Evolutionary conservation across 2,113 vertebrate species (phyloP).

Genomic region (human): DNA sequence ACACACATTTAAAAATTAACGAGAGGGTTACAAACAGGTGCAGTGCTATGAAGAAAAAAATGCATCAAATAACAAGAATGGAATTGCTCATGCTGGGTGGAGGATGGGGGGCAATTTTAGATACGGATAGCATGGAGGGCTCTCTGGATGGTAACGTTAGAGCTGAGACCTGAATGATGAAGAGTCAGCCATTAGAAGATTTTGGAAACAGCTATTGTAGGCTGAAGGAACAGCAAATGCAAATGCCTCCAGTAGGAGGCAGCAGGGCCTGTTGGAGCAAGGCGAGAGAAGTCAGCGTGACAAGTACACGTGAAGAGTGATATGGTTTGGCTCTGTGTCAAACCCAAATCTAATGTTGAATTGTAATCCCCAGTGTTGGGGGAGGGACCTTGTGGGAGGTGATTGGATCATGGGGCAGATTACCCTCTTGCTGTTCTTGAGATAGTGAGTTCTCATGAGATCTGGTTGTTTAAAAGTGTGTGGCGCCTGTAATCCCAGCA

Average conservation of each 20-base stretch:
- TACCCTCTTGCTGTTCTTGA: too few species aligned
- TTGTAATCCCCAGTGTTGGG: too few species aligned
- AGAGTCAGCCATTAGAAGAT: not conserved
- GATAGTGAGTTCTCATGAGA: too few species aligned
- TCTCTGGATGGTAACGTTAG: not conserved
- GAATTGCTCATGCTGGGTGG: not conserved
- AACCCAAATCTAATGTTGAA: too few species aligned
- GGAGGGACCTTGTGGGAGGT: too few species aligned
- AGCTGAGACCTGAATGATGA: not conserved
- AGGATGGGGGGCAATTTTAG: not conserved
- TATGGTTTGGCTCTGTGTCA: too few species aligned
- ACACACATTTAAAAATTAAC: not conserved
- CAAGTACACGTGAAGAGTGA: accelerated
- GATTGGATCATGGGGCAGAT: too few species aligned
- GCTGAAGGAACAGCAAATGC: not conserved
- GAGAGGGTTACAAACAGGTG: not conserved
- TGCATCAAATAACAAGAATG: not conserved
- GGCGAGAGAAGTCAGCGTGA: not conserved
- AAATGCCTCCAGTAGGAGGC: not conserved
- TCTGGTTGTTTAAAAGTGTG: too few species aligned
- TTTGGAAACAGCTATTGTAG: not conserved
- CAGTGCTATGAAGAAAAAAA: not conserved
- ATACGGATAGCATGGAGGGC: not conserved
- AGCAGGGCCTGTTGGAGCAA: not conserved
- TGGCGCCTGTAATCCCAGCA: too few species aligned